These are phyloP conservation scores for Mylabris phalerata DNA, from an alignment of 1,140 invertebrate species.

Conservation along the genomic window DNA sequence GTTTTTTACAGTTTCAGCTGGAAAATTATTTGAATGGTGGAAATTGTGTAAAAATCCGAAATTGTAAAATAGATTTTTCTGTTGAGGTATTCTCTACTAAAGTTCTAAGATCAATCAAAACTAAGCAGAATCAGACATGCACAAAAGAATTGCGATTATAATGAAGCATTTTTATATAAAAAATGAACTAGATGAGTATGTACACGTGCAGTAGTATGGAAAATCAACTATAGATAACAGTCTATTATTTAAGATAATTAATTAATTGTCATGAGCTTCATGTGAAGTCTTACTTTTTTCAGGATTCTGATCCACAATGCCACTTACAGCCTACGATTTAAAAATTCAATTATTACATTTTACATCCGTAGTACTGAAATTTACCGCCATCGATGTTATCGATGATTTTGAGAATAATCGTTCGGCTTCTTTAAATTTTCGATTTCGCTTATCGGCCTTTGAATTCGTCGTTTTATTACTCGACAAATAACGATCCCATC, in stretches of 20 bases:
- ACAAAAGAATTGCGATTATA: not conserved
- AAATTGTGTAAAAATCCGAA: too few relatives aligned
- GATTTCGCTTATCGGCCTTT: slow-evolving; percentile 91
- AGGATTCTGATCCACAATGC: slow-evolving; percentile 60
- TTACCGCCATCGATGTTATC: slow-evolving; percentile 94
- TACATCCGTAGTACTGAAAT: slow-evolving; percentile 24
- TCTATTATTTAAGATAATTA: slow-evolving; percentile 8
- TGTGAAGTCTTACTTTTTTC: slow-evolving; percentile 56
- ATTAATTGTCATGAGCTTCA: slow-evolving; percentile 13
- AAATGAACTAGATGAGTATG: too few relatives aligned
- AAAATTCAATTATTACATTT: too few relatives aligned
- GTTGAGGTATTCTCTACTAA: slow-evolving; percentile 7
- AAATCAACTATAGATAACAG: too few relatives aligned
- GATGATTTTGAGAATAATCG: slow-evolving; percentile 97
- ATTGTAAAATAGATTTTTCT: slow-evolving; percentile 17
- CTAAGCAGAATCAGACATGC: not conserved
- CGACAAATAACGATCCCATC: slow-evolving; percentile 94
- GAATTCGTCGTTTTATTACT: slow-evolving; percentile 90
- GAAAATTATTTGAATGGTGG: slow-evolving; percentile 8
- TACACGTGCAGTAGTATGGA: too few relatives aligned
- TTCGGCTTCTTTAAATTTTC: slow-evolving; percentile 97
- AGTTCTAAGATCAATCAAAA: slow-evolving; percentile 1
- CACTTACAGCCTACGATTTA: slow-evolving; percentile 67
- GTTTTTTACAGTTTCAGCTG: slow-evolving; percentile 4
- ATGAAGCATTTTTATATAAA: too few relatives aligned